Conservation (phyloP, 2,888 invertebrate genomes). For the Pterobdella sp. region DNA sequence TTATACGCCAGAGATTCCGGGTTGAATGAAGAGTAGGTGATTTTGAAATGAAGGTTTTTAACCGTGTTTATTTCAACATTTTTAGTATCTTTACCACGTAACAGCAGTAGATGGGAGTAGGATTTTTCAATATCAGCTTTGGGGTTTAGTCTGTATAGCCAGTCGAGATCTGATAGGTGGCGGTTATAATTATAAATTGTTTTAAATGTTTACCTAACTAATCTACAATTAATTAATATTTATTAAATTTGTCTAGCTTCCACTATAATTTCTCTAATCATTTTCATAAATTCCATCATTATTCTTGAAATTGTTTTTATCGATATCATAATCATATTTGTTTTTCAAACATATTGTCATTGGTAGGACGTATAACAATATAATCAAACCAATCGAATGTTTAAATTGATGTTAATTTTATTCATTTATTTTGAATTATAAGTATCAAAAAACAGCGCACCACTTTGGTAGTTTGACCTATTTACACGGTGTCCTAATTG, state of each 20-base stretch:
- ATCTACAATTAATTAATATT: neutral
- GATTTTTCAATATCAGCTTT: neutral
- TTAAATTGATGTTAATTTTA: too few relatives aligned
- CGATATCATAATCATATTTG: neutral
- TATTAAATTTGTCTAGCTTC: neutral
- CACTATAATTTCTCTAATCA: neutral
- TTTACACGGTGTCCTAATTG: constrained; percentile 47
- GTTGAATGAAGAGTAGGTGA: neutral
- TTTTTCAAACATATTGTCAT: too few relatives aligned
- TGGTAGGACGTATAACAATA: too few relatives aligned
- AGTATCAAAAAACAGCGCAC: neutral
- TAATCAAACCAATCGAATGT: too few relatives aligned
- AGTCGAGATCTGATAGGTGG: neutral
- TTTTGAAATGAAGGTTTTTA: constrained; percentile 14
- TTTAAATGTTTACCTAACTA: neutral
- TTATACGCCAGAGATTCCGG: constrained; percentile 26
- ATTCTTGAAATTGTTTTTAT: neutral
- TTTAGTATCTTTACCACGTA: neutral
- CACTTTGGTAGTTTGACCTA: neutral
- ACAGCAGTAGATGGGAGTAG: neutral
- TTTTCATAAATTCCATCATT: neutral
- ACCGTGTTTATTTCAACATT: neutral
- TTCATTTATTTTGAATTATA: too few relatives aligned
- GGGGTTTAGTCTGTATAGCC: neutral
- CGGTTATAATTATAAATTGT: too few relatives aligned